Conservation (phyloP, 2,113 vertebrate genomes). For the Tupaia tana region DNA sequence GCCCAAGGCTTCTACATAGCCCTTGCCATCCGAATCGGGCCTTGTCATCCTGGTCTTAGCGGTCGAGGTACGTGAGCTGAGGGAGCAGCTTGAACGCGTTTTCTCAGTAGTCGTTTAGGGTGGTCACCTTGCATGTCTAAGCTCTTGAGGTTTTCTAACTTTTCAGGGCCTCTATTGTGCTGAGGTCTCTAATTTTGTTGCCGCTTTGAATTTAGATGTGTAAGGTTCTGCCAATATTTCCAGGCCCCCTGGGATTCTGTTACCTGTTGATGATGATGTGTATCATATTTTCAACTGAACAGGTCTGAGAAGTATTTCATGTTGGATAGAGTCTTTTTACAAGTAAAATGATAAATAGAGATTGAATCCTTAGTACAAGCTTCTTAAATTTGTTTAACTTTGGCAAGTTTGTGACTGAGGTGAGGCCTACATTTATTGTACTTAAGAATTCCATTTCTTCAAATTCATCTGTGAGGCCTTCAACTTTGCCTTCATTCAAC, state of each 20-base stretch:
- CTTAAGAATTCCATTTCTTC: constrained; percentile 98
- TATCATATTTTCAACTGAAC: too few relatives aligned
- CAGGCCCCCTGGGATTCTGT: constrained; percentile 99
- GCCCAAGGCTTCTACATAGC: constrained; percentile 94
- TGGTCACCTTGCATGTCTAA: constrained; percentile 99
- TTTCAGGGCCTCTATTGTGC: constrained; percentile 99
- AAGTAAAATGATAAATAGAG: too few relatives aligned
- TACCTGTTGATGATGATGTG: constrained; percentile 84
- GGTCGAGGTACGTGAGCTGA: constrained; percentile 97
- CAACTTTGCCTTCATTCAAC: constrained; percentile 96
- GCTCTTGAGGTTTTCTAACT: constrained; percentile 97
- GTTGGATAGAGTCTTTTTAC: too few relatives aligned
- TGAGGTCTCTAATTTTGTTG: constrained; percentile 99
- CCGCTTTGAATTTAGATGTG: constrained; percentile 99
- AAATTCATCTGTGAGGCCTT: constrained; percentile 98
- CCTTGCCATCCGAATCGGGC: constrained; percentile 96
- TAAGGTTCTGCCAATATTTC: constrained; percentile 99
- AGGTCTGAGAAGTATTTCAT: too few relatives aligned
- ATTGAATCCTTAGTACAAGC: constrained; percentile 93
- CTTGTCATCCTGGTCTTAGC: constrained; percentile 96
- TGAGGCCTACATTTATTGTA: constrained; percentile 98
- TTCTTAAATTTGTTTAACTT: constrained; percentile 99
- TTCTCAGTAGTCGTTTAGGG: constrained; percentile 98
- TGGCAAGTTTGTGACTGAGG: constrained; percentile 96
- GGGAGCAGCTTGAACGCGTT: constrained; percentile 98